Conservation (phyloP, 2,797 vertebrate genomes). For the Myotis pilosus region DNA sequence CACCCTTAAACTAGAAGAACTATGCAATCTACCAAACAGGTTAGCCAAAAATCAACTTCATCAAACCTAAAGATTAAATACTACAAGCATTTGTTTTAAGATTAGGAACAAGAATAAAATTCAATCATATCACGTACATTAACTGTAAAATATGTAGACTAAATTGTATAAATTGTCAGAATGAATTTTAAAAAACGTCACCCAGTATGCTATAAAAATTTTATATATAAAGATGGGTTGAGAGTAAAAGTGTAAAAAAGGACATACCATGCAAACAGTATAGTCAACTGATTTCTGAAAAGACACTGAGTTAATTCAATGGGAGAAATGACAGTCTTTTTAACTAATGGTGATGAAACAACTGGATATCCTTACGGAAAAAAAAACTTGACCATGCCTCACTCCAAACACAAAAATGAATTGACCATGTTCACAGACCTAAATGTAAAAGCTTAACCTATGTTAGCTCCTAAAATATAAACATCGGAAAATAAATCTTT, state of each 20-base stretch:
- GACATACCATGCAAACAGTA: not conserved
- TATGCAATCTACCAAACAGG: not conserved
- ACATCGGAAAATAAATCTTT: not conserved
- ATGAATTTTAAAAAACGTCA: not conserved
- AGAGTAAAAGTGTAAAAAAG: not conserved
- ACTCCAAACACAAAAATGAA: not conserved
- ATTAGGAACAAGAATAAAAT: not conserved
- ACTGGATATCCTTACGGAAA: not conserved
- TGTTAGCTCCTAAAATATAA: not conserved
- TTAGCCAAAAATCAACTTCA: not conserved
- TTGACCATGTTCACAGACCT: not conserved
- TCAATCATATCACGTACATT: not conserved
- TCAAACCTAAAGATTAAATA: not conserved
- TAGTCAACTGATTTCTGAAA: conserved; percentile 14
- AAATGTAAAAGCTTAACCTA: conserved; percentile 10
- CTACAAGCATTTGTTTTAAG: conserved; percentile 20
- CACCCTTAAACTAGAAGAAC: not conserved
- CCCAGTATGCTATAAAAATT: not conserved
- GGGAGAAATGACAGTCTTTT: not conserved
- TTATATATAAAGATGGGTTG: not conserved
- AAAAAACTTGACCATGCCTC: not conserved
- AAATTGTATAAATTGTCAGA: not conserved
- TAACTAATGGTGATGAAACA: not conserved
- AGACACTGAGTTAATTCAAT: not conserved
- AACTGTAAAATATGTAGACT: not conserved